Percentiles rank a stretch among this genome's conserved stretches.
These are phyloP conservation scores for Tiliacea aurago DNA, from an alignment of 2,888 invertebrate genomes.

Conservation along the genomic window DNA sequence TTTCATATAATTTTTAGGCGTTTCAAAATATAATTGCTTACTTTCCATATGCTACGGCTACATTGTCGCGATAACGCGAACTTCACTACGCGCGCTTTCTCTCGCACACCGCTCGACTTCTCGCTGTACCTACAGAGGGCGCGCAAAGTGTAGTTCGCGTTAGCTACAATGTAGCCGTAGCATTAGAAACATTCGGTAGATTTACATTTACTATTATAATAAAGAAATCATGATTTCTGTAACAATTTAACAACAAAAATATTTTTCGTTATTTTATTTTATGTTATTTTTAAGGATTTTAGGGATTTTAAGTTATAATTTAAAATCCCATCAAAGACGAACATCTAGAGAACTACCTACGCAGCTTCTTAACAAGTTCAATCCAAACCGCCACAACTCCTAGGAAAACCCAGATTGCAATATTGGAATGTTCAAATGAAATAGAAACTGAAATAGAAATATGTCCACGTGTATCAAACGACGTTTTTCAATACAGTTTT, in stretches of 20 bases:
- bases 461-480: too few relatives aligned
- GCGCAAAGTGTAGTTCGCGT: too few relatives aligned
- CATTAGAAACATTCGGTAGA: not conserved
- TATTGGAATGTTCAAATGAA: conserved; percentile 7
- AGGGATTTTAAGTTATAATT: too few relatives aligned
- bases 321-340: not conserved
- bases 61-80: too few relatives aligned
- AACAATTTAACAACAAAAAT: not conserved
- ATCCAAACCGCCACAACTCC: not conserved
- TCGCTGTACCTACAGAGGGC: too few relatives aligned
- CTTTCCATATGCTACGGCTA: not conserved
- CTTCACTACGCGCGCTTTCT: too few relatives aligned
- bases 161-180: too few relatives aligned
- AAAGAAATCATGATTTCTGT: not conserved
- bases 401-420: conserved; percentile 4
- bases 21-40: not conserved
- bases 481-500: too few relatives aligned
- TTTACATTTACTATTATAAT: not conserved
- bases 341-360: conserved; percentile 6
- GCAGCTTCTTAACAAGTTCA: conserved; percentile 22
- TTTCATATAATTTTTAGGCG: not conserved
- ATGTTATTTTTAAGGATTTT: too few relatives aligned
- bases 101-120: too few relatives aligned
- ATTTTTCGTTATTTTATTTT: too few relatives aligned
- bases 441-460: too few relatives aligned